phyloP scores from a whole-genome alignment of 2,113 vertebrate species.

The Halichoeres trimaculatus region DNA sequence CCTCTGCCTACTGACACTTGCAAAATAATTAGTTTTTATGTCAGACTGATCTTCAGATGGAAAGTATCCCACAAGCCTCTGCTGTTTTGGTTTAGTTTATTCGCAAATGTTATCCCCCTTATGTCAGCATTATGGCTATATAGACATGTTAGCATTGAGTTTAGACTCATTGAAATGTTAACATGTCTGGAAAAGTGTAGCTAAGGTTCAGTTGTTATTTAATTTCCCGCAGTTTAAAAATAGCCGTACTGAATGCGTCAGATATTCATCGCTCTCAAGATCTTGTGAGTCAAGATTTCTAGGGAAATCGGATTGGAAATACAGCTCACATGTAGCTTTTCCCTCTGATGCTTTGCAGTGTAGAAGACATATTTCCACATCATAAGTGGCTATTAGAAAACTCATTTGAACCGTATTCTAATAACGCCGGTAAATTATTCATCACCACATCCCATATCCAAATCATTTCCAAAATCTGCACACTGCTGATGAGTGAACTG shows the following conservation, averaged over 20 bases:
- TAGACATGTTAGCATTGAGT: not conserved
- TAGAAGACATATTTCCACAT: slow-evolving; percentile 4
- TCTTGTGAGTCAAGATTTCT: not conserved
- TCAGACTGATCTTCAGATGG: too few relatives aligned
- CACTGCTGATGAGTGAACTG: not conserved
- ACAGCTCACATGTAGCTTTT: not conserved
- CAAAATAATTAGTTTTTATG: too few relatives aligned
- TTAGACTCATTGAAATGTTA: not conserved
- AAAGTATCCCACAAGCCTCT: too few relatives aligned
- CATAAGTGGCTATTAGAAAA: slow-evolving; percentile 2
- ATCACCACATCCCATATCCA: not conserved
- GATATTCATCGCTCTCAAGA: not conserved
- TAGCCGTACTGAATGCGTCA: not conserved
- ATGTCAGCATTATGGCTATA: not conserved
- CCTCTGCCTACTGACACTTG: too few relatives aligned
- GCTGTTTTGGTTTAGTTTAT: too few relatives aligned
- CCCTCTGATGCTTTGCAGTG: not conserved
- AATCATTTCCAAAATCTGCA: not conserved
- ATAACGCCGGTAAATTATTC: not conserved
- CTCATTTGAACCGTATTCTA: not conserved
- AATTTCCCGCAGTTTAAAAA: not conserved
- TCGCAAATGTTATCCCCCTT: too few relatives aligned
- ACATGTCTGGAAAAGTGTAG: not conserved
- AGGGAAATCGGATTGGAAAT: not conserved
- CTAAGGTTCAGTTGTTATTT: not conserved